A percentile compares a stretch with the other conserved stretches of the same genome.
phyloP scores from a whole-genome alignment of 1,140 invertebrate species.

The Zaprionus africanus region DNA sequence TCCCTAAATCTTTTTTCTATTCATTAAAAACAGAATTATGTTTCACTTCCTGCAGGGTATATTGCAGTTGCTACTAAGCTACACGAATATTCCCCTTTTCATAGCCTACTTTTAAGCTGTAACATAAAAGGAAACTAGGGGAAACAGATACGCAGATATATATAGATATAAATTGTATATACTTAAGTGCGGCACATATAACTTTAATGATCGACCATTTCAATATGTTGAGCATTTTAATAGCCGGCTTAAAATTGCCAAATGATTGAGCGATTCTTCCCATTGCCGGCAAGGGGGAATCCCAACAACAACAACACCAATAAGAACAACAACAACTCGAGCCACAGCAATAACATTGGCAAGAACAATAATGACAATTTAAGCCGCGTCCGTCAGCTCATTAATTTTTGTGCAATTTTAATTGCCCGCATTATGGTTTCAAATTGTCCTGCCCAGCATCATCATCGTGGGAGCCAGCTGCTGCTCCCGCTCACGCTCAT shows the following conservation, averaged over 20 bases:
- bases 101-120: not conserved
- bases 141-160: not conserved
- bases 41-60: not conserved
- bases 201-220: conserved; percentile 35
- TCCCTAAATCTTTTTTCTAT: no score
- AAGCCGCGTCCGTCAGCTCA: conserved; percentile 57
- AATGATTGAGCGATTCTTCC: conserved; percentile 51
- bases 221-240: conserved; percentile 34
- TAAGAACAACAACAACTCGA: not conserved
- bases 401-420: conserved; percentile 61
- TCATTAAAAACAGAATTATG: no score
- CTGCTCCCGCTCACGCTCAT: no score
- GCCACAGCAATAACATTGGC: not conserved
- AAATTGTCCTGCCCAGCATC: conserved; percentile 16
- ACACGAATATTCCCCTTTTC: not conserved
- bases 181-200: conserved; percentile 16
- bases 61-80: not conserved
- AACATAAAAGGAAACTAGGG: not conserved
- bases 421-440: conserved; percentile 53
- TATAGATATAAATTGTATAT: not conserved
- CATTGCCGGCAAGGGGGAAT: not conserved
- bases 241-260: conserved; percentile 39
- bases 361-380: conserved; percentile 47
- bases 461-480: not conserved
- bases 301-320: conserved; percentile 1